Evolutionary conservation across 2,113 vertebrate genomes (phyloP), one percentile per base, ranked within the genome.

Genomic region (Chlorodrepanis virens): DNA sequence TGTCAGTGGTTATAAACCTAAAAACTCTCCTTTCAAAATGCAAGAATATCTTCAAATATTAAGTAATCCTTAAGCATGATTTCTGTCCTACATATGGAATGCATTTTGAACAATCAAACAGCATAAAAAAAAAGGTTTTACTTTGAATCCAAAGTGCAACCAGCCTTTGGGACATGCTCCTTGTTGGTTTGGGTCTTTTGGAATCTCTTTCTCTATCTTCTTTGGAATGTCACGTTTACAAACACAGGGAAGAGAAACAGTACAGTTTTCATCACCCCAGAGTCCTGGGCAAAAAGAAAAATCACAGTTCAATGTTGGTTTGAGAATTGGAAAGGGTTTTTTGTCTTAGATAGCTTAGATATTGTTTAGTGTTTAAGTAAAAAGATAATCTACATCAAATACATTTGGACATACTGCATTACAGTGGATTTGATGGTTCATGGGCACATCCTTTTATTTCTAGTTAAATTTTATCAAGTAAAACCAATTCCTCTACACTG

Each of bases 71-170:
- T 28, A 86, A 80, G 8, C 59, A 27, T 1, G 28, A 56, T 83
- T 91, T 65, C 42, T 70, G 19, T 47, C 54, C 54, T 44, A 79
- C 80, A 42, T 31, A 85, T 10, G 8, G n/a, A 71, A 83, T 35
- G 35, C 20, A 68, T 85, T 84, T 89, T 69, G 59, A 94, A 72
- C 31, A 81, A 87, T 44, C 9, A 56, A 92, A 61, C 4, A 77
- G 29, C 6, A 71, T 18, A 11, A 59, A 71, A 78, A 78, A 78
- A 75, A 84, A n/a, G 3, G 6, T 56, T 83, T 97, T 96, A 99
- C 99, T 98, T 99, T 99, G 90, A 98, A 97, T 96, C 98, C 98
- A 83, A 99, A 99, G 95, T 98, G 99, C 5, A 99, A 94, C 99
- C 99, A 99, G 89, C 98, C 98, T 93, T 98, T 98, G 9, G 99